A percentile compares a stretch with the other conserved stretches of the same genome.
These are phyloP conservation scores for Kryptolebias ocellatus DNA, from an alignment of 2,797 vertebrate genomes.

Conservation along the genomic window DNA sequence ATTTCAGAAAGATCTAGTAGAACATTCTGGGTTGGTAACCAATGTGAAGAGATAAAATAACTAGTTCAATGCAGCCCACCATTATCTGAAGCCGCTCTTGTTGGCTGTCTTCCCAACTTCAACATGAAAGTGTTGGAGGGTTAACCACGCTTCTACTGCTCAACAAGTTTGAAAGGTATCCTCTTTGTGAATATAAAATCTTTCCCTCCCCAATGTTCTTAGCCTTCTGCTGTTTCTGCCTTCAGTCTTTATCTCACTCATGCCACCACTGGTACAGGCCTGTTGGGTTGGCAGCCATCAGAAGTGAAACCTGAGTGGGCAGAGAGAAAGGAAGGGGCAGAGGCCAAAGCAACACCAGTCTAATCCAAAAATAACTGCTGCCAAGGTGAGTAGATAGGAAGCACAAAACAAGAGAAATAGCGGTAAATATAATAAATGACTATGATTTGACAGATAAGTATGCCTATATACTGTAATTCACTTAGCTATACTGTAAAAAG, in stretches of 20 bases:
- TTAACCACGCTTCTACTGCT: constrained; percentile 13
- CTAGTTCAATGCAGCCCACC: too few relatives aligned
- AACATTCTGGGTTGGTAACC: too few relatives aligned
- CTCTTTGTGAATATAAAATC: constrained; percentile 27
- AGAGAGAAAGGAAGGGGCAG: constrained; percentile 51
- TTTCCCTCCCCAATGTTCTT: constrained; percentile 28
- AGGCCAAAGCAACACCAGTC: constrained; percentile 54
- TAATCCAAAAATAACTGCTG: constrained; percentile 56
- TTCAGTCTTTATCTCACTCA: constrained; percentile 18
- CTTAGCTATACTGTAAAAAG: constrained; percentile 20
- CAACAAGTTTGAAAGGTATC: constrained; percentile 21
- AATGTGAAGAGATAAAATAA: too few relatives aligned
- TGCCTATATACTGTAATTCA: constrained; percentile 44
- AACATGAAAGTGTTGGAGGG: background rate
- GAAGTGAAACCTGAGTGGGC: constrained; percentile 61
- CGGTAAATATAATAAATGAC: constrained; percentile 64
- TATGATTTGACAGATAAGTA: constrained; percentile 50
- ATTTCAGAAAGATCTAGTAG: too few relatives aligned
- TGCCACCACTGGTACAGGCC: constrained; percentile 18
- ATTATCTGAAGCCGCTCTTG: too few relatives aligned
- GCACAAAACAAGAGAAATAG: constrained; percentile 29
- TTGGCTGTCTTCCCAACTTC: background rate
- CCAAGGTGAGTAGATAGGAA: constrained; percentile 58
- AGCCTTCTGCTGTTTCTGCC: constrained; percentile 29
- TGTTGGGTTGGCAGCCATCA: constrained; percentile 45